Percentiles rank a stretch among this genome's conserved stretches.
Conservation (phyloP, 2,113 vertebrate species). For the Engystomops pustulosus region DNA sequence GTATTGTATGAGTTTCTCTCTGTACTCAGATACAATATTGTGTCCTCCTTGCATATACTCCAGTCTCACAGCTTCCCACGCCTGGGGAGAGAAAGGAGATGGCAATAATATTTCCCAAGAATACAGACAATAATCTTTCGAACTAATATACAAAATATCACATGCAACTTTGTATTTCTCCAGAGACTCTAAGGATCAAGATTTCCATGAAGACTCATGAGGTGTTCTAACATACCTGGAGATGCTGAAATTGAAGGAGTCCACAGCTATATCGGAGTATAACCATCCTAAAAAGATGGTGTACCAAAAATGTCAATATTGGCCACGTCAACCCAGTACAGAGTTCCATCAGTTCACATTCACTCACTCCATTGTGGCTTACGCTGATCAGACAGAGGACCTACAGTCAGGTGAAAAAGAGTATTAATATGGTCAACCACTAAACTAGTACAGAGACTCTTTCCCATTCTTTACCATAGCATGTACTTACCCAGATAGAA, state of each 20-base stretch:
- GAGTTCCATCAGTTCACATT: conserved; percentile 89
- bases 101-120: not conserved
- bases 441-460: too few relatives aligned
- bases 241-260: conserved; percentile 89
- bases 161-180: too few relatives aligned
- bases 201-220: not conserved
- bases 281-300: conserved; percentile 81
- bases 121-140: not conserved
- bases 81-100: conserved; percentile 70
- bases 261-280: conserved; percentile 87
- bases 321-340: conserved; percentile 82
- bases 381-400: conserved; percentile 87
- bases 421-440: too few relatives aligned
- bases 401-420: too few relatives aligned
- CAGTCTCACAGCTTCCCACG: conserved; percentile 86
- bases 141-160: too few relatives aligned
- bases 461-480: too few relatives aligned
- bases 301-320: conserved; percentile 78
- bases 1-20: conserved; percentile 87
- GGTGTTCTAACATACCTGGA: conserved; percentile 77
- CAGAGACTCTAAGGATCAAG: too few relatives aligned
- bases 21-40: conserved; percentile 72
- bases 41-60: conserved; percentile 82
- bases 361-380: conserved; percentile 94
- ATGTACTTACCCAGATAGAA: too few relatives aligned